Percentiles rank a stretch among this genome's conserved stretches.
Conservation (phyloP, 2,113 vertebrate genomes). For the Sterna hirundo region DNA sequence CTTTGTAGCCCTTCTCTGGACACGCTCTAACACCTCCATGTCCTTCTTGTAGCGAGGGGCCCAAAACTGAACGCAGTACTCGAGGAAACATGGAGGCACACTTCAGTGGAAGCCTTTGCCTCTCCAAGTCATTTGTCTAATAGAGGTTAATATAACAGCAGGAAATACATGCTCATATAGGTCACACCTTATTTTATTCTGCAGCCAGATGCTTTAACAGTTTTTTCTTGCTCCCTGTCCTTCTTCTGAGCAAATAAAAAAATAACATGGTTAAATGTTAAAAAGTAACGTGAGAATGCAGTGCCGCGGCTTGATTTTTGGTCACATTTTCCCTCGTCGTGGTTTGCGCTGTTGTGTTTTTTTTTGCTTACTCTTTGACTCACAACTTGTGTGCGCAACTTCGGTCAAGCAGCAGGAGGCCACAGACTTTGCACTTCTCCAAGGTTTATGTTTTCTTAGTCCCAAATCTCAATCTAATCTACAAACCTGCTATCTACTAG, state of each 20-base stretch:
- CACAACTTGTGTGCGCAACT: neutral
- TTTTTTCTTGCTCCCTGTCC: neutral
- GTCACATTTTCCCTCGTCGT: neutral
- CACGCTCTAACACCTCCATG: too few relatives aligned
- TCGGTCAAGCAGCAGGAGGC: neutral
- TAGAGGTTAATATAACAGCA: neutral
- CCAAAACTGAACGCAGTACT: too few relatives aligned
- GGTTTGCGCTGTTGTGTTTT: neutral
- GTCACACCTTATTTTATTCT: neutral
- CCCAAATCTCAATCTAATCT: slow-evolving; percentile 2
- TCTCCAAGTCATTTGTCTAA: neutral
- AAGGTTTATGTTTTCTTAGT: neutral
- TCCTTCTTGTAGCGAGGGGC: too few relatives aligned
- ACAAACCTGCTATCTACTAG: neutral
- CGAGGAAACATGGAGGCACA: neutral
- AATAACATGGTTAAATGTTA: neutral
- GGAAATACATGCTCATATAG: neutral
- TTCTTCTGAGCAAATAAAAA: neutral
- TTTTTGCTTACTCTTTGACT: slow-evolving; percentile 17
- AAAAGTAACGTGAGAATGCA: neutral
- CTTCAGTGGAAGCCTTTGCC: neutral
- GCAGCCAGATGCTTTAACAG: neutral
- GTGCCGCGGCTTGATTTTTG: neutral
- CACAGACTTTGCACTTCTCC: slow-evolving; percentile 9
- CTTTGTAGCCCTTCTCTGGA: too few relatives aligned